phyloP scores from a whole-genome alignment of 2,888 invertebrate genomes.

The Aphidoletes aphidimyza region DNA sequence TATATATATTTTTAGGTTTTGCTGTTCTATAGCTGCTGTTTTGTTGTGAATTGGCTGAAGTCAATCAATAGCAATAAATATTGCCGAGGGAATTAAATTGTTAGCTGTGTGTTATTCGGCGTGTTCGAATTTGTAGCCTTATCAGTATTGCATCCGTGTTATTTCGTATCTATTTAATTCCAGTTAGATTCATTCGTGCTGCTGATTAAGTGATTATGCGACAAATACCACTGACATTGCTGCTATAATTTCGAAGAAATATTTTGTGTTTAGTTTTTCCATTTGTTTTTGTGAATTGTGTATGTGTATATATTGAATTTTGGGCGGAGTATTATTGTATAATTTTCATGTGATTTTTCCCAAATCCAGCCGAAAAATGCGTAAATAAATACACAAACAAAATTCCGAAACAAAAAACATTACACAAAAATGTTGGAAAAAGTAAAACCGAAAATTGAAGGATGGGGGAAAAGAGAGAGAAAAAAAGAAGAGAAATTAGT shows the following conservation, averaged over 20 bases:
- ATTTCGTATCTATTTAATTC: constrained; percentile 32
- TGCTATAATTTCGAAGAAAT: constrained; percentile 27
- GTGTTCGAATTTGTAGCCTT: not conserved
- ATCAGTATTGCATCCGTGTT: constrained; percentile 7
- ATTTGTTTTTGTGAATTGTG: not conserved
- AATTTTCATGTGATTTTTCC: constrained; percentile 22
- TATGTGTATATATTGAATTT: not conserved
- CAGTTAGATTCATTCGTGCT: constrained; percentile 43
- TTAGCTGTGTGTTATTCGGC: not conserved
- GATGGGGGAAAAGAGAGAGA: not conserved
- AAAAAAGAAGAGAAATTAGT: constrained; percentile 4
- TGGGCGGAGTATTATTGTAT: not conserved
- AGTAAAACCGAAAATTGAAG: not conserved
- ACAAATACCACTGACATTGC: not conserved
- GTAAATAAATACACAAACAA: too few relatives aligned
- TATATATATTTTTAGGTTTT: too few relatives aligned
- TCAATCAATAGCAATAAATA: constrained; percentile 53
- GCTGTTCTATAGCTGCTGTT: too few relatives aligned
- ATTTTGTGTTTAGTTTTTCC: constrained; percentile 12
- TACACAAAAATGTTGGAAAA: not conserved
- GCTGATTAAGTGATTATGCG: constrained; percentile 54
- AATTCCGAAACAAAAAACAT: not conserved
- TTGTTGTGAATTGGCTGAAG: not conserved
- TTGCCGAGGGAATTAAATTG: constrained; percentile 26
- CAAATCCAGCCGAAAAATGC: not conserved